phyloP scores from a whole-genome alignment of 2,113 vertebrate genomes.

The Pedetes capensis region DNA sequence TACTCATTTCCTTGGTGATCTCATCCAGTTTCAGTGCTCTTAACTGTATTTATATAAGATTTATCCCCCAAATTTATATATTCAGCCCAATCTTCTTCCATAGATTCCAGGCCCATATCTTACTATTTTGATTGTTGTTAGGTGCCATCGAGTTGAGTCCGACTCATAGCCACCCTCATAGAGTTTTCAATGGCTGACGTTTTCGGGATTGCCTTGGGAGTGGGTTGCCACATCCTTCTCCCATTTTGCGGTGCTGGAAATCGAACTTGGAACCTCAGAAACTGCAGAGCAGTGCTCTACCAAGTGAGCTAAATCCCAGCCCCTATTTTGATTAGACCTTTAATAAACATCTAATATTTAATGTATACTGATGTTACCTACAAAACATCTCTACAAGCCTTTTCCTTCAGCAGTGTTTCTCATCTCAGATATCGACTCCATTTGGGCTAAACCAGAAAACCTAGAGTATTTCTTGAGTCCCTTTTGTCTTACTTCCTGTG shows the following conservation, averaged over 20 bases:
- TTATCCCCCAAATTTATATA: not conserved
- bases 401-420: not conserved
- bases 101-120: not conserved
- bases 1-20: not conserved
- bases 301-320: too few species aligned
- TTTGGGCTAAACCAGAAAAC: not conserved
- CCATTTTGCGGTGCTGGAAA: too few species aligned
- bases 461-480: not conserved
- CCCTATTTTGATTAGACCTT: not conserved
- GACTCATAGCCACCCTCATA: too few species aligned
- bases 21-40: not conserved
- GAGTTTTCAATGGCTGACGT: too few species aligned
- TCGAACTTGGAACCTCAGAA: too few species aligned
- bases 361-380: not conserved
- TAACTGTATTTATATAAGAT: not conserved
- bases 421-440: not conserved
- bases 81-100: not conserved
- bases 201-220: too few species aligned
- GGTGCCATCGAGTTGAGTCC: too few species aligned
- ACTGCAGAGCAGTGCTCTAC: too few species aligned
- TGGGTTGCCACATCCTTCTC: too few species aligned
- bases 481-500: not conserved
- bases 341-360: conserved; percentile 20
- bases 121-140: too few species aligned
- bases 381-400: not conserved